Conservation (phyloP, 2,888 invertebrate genomes). For the Hetaerina titia region DNA sequence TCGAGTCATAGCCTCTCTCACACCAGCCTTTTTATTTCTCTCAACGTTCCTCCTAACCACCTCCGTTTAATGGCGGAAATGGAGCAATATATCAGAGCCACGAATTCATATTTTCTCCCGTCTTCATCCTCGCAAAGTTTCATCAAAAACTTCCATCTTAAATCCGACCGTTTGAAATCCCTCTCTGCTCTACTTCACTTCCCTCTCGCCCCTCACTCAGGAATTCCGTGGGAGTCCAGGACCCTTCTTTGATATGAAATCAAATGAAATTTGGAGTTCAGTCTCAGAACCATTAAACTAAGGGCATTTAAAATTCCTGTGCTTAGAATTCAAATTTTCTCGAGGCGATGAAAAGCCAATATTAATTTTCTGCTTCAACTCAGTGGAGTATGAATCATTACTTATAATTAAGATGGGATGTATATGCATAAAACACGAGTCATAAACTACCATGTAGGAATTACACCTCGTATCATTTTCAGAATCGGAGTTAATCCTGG, state of each 20-base stretch:
- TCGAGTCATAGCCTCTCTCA: neutral
- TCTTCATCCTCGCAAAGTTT: constrained; percentile 42
- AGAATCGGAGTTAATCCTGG: too few species aligned
- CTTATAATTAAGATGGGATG: too few species aligned
- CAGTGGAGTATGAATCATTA: too few species aligned
- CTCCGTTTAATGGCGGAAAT: constrained; percentile 43
- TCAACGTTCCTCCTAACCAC: neutral
- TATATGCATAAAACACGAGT: too few species aligned
- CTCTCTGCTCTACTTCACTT: neutral
- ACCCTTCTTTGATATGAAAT: neutral
- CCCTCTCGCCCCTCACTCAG: neutral
- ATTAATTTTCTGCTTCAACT: too few species aligned
- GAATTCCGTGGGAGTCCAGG: neutral
- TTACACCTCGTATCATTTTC: too few species aligned
- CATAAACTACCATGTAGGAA: too few species aligned
- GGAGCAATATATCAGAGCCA: constrained; percentile 34
- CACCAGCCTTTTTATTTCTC: neutral
- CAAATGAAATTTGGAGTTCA: neutral
- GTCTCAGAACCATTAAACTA: neutral
- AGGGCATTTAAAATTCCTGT: neutral
- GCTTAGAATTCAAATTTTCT: too few species aligned
- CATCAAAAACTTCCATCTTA: constrained; percentile 52
- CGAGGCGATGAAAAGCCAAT: too few species aligned
- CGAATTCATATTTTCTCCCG: constrained; percentile 37
- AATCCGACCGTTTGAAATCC: constrained; percentile 44